Evolutionary conservation across 2,113 vertebrate species (phyloP).

Genomic region (Echinops telfairi): DNA sequence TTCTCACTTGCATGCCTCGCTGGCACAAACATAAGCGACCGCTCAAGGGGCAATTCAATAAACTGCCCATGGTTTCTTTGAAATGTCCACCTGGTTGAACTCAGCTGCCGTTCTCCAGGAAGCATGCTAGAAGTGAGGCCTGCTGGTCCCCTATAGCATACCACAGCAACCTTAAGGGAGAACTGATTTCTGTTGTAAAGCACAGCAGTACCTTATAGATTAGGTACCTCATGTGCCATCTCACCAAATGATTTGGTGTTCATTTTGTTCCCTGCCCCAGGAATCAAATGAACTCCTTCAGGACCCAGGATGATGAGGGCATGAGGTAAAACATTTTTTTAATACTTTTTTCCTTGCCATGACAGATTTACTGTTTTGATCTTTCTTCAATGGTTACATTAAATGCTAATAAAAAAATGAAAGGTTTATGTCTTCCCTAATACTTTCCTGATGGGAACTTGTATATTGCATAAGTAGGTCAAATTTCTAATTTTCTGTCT

Average conservation of each 20-base stretch:
- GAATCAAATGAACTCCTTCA: conserved; percentile 66
- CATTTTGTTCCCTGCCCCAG: background rate
- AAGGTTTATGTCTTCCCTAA: conserved; percentile 83
- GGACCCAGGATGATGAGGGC: conserved; percentile 51
- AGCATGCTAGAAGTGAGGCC: too few species aligned
- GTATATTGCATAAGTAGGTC: conserved; percentile 80
- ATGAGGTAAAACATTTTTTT: conserved; percentile 69
- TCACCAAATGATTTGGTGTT: conserved; percentile 55
- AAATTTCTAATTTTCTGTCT: conserved; percentile 84
- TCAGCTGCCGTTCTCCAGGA: conserved; percentile 15
- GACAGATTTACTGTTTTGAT: conserved; percentile 85
- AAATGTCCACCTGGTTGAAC: conserved; percentile 62
- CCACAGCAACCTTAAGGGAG: background rate
- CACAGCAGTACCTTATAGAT: background rate
- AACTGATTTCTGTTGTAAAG: background rate
- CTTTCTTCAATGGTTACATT: conserved; percentile 83
- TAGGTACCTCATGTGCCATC: conserved; percentile 17
- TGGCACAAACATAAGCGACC: background rate
- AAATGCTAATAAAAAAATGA: conserved; percentile 83
- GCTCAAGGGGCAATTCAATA: conserved; percentile 40
- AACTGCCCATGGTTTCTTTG: background rate
- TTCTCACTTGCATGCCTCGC: too few species aligned
- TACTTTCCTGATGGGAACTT: conserved; percentile 80
- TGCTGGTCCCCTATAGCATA: background rate
- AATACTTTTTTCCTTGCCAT: conserved; percentile 65